These are phyloP conservation scores for Dinomys branickii DNA, from an alignment of 2,113 vertebrate genomes.

Conservation along the genomic window DNA sequence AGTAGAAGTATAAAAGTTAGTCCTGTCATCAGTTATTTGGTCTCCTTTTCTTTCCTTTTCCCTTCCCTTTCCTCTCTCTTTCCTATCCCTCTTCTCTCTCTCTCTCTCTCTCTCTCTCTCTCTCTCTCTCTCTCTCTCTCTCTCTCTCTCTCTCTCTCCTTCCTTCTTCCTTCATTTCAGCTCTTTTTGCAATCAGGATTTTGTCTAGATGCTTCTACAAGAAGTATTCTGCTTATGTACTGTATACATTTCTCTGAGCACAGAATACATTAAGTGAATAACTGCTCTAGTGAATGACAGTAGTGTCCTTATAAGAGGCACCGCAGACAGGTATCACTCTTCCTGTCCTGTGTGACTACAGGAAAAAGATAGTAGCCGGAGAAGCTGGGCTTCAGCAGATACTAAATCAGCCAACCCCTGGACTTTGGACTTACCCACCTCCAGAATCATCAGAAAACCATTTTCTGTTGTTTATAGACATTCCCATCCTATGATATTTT, in stretches of 20 bases:
- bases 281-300: no score
- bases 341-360: neutral
- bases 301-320: neutral
- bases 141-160: neutral
- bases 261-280: neutral
- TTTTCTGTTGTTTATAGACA: neutral
- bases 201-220: neutral
- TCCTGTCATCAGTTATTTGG: neutral
- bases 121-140: rapidly evolving
- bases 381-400: neutral
- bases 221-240: neutral
- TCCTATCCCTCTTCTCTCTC: no score
- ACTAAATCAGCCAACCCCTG: rapidly evolving
- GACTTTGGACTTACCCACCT: neutral
- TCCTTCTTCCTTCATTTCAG: rapidly evolving
- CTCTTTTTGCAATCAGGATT: neutral
- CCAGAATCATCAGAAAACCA: neutral
- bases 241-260: neutral
- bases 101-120: rapidly evolving
- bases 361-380: neutral
- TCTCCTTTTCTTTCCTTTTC: no score
- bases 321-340: no score
- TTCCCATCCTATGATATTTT: neutral
- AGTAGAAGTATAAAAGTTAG: neutral
- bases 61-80: neutral